Evolutionary conservation across 2,888 invertebrate species (phyloP), one percentile per base, ranked within the genome.

Genomic region (Lasioglossum marginatum): DNA sequence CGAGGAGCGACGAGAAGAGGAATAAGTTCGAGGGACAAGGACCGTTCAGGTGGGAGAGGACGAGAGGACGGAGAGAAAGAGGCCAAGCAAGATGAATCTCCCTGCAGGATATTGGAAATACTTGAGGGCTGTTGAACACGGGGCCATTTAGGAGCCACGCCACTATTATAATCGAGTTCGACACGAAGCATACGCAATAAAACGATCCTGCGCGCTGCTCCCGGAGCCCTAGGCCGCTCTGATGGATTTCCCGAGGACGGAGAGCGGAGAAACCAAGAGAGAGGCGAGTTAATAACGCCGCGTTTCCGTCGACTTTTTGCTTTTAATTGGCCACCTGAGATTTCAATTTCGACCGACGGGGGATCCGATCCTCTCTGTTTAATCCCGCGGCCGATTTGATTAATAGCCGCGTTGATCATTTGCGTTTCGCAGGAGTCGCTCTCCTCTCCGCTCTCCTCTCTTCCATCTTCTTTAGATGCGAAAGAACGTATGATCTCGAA

Each of bases 61-160:
- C 27, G 40, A 68, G 74, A 72, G 45, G n/a, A 37, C 31, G 57
- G 72, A 70, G 80, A 82, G 84, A 34, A 81, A 76, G 75, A 85
- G 81, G 75, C 60, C 52, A 71, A 78, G 71, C 68, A 90, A 91
- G 92, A 94, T 92, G 92, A 93, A 93, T 93, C 92, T 91, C 93
- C 92, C 92, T 92, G 94, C 95, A 95, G 95, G 95, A 95, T 95
- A 95, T 95, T 95, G 95, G 94, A 95, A 95, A 95, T 94, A 94
- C 95, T 93, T 92, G 92, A 92, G 92, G 91, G 93, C 92, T 94
- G 94, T 94, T 93, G 89, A 93, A 94, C 95, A 94, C 91, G 93
- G 87, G 89, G 90, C 92, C 92, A 93, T 94, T 94, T 93, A 93
- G 92, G 92, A 79, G 87, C 89, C 93, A 83, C 85, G 90, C 89